These are phyloP conservation scores for Gnatocerus cornutus DNA, from an alignment of 2,888 invertebrate species.

Conservation along the genomic window DNA sequence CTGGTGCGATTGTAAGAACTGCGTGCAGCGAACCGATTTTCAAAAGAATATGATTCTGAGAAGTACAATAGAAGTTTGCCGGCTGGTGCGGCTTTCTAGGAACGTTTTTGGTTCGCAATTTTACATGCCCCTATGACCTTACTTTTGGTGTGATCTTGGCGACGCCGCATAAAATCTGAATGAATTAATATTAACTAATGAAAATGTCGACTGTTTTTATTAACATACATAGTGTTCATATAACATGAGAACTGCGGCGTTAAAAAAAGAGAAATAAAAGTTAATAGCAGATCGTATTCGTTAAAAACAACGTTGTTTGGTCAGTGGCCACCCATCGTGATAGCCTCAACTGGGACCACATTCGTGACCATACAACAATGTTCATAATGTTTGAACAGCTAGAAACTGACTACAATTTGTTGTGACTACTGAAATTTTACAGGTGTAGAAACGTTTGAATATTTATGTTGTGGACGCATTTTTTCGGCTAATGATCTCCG, in stretches of 20 bases:
- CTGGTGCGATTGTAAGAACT: too few relatives aligned
- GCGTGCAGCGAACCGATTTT: too few relatives aligned
- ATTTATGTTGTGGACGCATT: constrained; percentile 4
- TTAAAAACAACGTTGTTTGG: constrained; percentile 28
- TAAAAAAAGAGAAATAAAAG: constrained; percentile 29
- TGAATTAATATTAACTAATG: neutral
- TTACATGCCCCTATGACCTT: neutral
- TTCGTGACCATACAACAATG: constrained; percentile 34
- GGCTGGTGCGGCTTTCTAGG: neutral
- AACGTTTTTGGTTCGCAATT: neutral
- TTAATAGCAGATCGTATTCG: constrained; percentile 29
- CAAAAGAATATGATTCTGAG: neutral
- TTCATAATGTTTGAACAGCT: constrained; percentile 27
- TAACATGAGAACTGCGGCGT: constrained; percentile 9
- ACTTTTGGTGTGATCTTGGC: neutral
- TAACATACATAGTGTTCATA: neutral
- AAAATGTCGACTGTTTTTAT: neutral
- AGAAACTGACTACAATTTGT: constrained; percentile 23
- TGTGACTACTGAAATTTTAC: constrained; percentile 30
- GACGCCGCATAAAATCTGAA: neutral
- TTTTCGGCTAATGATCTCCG: neutral
- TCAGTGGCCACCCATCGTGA: constrained; percentile 40
- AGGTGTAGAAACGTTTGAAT: constrained; percentile 3
- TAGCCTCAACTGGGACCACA: constrained; percentile 30
- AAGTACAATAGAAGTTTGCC: neutral